phyloP scores from a whole-genome alignment of 2,888 invertebrate species.

The Ditylenchus weischeri region DNA sequence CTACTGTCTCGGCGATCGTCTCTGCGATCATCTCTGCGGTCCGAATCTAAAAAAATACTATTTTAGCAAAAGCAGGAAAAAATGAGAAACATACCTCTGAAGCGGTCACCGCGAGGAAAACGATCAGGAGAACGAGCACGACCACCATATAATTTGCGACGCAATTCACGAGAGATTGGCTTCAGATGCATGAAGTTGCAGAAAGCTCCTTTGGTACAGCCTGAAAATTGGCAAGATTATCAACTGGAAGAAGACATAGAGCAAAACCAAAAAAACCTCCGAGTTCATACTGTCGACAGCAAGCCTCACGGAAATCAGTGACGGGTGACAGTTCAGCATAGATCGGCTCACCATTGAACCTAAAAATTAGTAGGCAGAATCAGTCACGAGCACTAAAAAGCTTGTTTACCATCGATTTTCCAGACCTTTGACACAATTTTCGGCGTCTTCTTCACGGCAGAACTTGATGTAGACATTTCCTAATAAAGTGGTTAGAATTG shows the following conservation, averaged over 20 bases:
- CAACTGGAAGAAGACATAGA: too few relatives aligned
- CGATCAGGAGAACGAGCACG: constrained; percentile 29
- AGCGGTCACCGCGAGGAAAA: constrained; percentile 29
- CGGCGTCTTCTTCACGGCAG: constrained; percentile 88
- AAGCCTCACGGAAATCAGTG: constrained; percentile 74
- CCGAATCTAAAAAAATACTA: constrained; percentile 3
- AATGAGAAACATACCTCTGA: too few relatives aligned
- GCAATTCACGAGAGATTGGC: constrained; percentile 38
- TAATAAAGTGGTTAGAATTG: background rate
- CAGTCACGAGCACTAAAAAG: background rate
- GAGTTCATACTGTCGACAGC: constrained; percentile 60
- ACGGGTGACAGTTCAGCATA: constrained; percentile 97
- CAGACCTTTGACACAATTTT: constrained; percentile 90
- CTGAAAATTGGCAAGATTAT: background rate
- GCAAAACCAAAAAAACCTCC: constrained; percentile 65
- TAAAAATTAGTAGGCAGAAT: constrained; percentile 19
- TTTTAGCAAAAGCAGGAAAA: background rate
- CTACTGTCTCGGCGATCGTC: background rate
- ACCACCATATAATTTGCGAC: constrained; percentile 46
- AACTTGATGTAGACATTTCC: constrained; percentile 99
- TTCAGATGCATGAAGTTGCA: constrained; percentile 99
- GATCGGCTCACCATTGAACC: constrained; percentile 86
- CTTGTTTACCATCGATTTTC: constrained; percentile 85
- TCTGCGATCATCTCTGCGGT: constrained; percentile 15
- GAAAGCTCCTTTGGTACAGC: constrained; percentile 93